These are phyloP conservation scores for Megastigmus dorsalis DNA, from an alignment of 2,888 invertebrate species.

Conservation along the genomic window DNA sequence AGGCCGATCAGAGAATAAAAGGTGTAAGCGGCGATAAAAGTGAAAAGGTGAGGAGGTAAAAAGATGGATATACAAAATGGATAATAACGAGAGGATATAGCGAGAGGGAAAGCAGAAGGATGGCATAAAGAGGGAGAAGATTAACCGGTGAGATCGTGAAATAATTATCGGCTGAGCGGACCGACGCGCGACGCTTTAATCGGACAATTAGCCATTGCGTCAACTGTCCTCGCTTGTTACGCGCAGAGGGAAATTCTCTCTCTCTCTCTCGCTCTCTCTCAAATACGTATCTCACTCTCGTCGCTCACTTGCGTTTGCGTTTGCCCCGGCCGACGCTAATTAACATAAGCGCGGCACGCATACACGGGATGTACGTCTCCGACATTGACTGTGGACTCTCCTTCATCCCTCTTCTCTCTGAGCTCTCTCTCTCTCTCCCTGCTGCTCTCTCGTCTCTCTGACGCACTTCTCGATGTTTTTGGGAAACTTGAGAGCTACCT, in stretches of 20 bases:
- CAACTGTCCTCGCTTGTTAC: conserved; percentile 54
- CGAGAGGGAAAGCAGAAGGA: neutral
- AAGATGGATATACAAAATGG: neutral
- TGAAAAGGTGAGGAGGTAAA: neutral
- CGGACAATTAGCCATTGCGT: conserved; percentile 66
- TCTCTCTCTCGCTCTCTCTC: neutral
- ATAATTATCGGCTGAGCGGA: conserved; percentile 64
- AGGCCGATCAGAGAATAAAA: no score
- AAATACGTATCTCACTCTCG: no score
- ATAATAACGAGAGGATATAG: neutral
- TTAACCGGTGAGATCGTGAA: conserved; percentile 61
- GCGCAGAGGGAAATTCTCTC: conserved; percentile 25
- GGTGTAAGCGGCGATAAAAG: neutral
- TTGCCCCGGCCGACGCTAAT: neutral
- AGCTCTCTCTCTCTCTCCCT: conserved; percentile 34
- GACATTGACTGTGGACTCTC: no score
- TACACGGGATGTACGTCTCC: conserved; percentile 8
- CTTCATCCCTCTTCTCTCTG: conserved; percentile 32
- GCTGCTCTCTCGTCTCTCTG: conserved; percentile 24
- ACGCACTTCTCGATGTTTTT: conserved; percentile 47
- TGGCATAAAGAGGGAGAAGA: conserved; percentile 6
- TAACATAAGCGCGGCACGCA: conserved; percentile 39
- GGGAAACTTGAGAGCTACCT: conserved; percentile 44
- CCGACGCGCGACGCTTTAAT: conserved; percentile 60
- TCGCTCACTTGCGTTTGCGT: neutral